These are phyloP conservation scores for Drosophila truncata DNA, from an alignment of 1,140 invertebrate species.

Conservation along the genomic window DNA sequence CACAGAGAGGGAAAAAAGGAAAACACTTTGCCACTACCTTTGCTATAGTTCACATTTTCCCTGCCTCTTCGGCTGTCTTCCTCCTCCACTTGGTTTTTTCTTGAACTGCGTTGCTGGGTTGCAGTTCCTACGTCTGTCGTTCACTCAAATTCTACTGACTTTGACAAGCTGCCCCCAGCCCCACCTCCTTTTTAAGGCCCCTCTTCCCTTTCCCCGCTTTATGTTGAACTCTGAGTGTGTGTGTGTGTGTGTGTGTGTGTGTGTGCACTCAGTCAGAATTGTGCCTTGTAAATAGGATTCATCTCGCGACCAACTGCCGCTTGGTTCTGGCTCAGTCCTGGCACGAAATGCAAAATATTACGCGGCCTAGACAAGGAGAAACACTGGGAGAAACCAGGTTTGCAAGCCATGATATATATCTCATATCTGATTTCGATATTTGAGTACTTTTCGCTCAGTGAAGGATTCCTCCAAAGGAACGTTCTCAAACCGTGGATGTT, in stretches of 20 bases:
- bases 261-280: conserved; percentile 69
- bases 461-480: conserved; percentile 20
- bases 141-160: conserved; percentile 77
- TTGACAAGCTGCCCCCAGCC: conserved; percentile 55
- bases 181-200: neutral
- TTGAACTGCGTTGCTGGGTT: conserved; percentile 26
- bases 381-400: neutral
- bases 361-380: conserved; percentile 33
- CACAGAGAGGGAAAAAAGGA: conserved; percentile 18
- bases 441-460: conserved; percentile 5
- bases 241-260: conserved; percentile 16
- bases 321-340: conserved; percentile 48
- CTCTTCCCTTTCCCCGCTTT: neutral
- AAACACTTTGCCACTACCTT: conserved; percentile 71
- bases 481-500: conserved; percentile 23
- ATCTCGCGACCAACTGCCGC: conserved; percentile 69
- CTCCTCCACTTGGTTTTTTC: conserved; percentile 36
- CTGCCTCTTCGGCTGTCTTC: conserved; percentile 3
- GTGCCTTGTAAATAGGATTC: conserved; percentile 80
- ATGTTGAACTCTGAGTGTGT: conserved; percentile 9
- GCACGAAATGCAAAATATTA: conserved; percentile 76
- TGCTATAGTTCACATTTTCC: conserved; percentile 47
- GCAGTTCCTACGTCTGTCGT: conserved; percentile 33
- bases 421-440: too few relatives aligned
- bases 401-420: neutral